Conservation (phyloP, 2,113 vertebrate species). For the Todiramphus chloris region DNA sequence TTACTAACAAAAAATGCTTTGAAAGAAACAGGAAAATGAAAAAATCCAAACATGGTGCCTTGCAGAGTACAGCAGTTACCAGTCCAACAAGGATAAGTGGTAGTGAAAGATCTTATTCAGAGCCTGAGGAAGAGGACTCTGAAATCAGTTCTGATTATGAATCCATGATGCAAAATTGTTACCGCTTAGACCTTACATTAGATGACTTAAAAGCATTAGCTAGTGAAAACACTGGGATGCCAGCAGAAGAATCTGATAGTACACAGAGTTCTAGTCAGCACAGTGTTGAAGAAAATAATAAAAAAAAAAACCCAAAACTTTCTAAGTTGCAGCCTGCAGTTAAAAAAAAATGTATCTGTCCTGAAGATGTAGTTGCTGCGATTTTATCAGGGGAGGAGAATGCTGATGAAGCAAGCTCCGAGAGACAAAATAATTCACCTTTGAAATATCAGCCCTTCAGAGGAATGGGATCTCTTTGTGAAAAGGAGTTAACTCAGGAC, state of each 20-base stretch:
- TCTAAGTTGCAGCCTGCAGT: neutral
- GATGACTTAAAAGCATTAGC: constrained; percentile 82
- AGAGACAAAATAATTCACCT: neutral
- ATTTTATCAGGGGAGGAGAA: constrained; percentile 76
- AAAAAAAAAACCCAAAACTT: neutral
- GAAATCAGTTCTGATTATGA: constrained; percentile 81
- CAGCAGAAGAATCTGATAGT: neutral
- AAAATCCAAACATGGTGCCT: neutral
- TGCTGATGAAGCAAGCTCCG: constrained; percentile 54
- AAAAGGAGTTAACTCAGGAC: neutral
- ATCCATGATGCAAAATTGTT: constrained; percentile 82
- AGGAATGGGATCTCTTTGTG: constrained; percentile 76
- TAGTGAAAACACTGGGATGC: neutral
- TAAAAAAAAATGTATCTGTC: constrained; percentile 62
- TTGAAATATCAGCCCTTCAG: constrained; percentile 80
- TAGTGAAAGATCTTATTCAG: constrained; percentile 43
- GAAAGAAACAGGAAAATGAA: neutral
- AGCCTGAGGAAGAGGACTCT: constrained; percentile 44
- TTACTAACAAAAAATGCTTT: neutral
- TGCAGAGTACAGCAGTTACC: neutral
- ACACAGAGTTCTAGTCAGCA: neutral
- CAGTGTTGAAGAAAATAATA: neutral
- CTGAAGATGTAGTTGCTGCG: constrained; percentile 85
- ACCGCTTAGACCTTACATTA: constrained; percentile 79
- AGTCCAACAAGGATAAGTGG: neutral